Base-by-base conservation (phyloP, 2,113 vertebrate genomes). In the Mirza zaza region DNA sequence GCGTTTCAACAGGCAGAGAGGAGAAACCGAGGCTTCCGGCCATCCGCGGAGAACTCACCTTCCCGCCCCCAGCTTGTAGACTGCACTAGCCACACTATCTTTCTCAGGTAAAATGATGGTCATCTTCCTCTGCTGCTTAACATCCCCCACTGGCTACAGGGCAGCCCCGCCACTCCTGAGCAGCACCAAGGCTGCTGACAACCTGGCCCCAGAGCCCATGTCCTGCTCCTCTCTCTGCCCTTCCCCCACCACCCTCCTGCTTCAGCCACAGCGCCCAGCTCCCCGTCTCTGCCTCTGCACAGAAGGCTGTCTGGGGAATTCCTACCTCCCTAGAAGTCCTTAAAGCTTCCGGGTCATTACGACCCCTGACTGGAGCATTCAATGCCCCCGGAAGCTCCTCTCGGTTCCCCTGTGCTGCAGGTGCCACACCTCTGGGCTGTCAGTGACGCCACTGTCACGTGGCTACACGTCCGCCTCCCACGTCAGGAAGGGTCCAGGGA, bases 361-460 rank as follows among this genome's bases (percentile, higher is more conserved):
- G 68, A 11, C 27, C 8, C 21, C 29, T 2, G 42, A 20, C 1
- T 18, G 21, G 59, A 77, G 11, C n/a, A 27, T 65, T 39, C 27
- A 1, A 10, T 4, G 42, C 15, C 34, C 17, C 1, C 0, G 13
- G 8, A 75, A 7, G 3, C 11, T 25, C 68, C 42, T 32, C 55
- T 11, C 0, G 0, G 23, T 67, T 65, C 55, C 12, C 42, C 23
- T 5, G 29, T 2, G 1, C 9, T 45, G 36, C 63, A 4, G 11
- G n/a, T 6, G 2, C 7, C 18, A 36, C 34, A 5, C 10, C 81
- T 34, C 55, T 25, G n/a, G 50, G 21, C 34, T 18, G 1, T 39
- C n/a, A 6, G 77, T 27, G 12, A 12, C 1, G 1, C 0, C 0
- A 27, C 59, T 6, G 14, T 32, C 48, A 9, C 20, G 3, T 4